phyloP scores from a whole-genome alignment of 2,888 invertebrate genomes.

The Liodrosophila aerea region DNA sequence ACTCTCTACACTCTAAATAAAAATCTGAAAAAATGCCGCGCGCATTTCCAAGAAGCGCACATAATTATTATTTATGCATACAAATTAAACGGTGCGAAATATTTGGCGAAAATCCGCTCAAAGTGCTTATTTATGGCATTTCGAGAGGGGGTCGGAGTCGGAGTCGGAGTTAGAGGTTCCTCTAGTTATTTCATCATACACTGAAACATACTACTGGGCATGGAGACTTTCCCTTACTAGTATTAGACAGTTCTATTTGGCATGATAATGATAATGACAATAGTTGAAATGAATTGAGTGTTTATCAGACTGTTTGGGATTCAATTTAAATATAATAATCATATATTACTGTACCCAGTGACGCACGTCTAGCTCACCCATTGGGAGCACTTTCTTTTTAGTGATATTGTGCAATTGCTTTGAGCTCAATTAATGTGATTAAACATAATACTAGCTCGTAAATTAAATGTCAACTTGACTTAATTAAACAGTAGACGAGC shows the following conservation, averaged over 20 bases:
- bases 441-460: conserved; percentile 35
- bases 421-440: conserved; percentile 33
- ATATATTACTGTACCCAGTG: not conserved
- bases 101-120: conserved; percentile 54
- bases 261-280: no score
- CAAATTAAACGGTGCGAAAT: conserved; percentile 66
- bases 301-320: no score
- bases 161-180: no score
- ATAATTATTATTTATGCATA: conserved; percentile 74
- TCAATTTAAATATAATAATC: no score
- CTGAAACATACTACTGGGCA: no score
- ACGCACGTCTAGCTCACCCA: conserved; percentile 4
- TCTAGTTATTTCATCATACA: not conserved
- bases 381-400: not conserved
- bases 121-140: conserved; percentile 58
- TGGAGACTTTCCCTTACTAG: no score
- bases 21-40: conserved; percentile 48
- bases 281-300: no score
- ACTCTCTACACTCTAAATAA: no score
- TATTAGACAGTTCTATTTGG: no score
- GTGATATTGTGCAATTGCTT: conserved; percentile 16
- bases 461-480: conserved; percentile 58
- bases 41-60: conserved; percentile 50
- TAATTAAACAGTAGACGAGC: conserved; percentile 56
- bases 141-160: no score